Evolutionary conservation across 1,140 invertebrate genomes (phyloP), one percentile per base, ranked within the genome.

Genomic region (Hydropsyche tenuis): DNA sequence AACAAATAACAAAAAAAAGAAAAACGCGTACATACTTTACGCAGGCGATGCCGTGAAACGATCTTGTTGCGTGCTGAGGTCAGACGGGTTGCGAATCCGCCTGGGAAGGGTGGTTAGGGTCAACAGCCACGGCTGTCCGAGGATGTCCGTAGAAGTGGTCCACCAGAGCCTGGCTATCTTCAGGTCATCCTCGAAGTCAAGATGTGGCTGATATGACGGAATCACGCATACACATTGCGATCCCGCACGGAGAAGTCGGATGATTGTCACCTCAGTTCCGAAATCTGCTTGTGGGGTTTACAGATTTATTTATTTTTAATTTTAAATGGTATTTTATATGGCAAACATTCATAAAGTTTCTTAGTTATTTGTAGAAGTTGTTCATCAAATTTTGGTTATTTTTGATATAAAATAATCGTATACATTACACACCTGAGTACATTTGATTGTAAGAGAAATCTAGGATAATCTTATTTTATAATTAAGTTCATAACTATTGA

Each of bases 21-120:
- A 48, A 14, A n/a, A 14, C 16, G 45, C 45, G 45, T 48, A n/a
- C 45, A 48, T 48, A 48, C 4, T 16, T 16, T 16, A 51, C 46
- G 53, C 22, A 60, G 16, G 53, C 16, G 22, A 65, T 65, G 37
- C 37, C 27, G 63, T 65, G 63, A 65, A 65, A 65, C 30, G 63
- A 65, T 65, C 30, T 9, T 30, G 63, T 65, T 65, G 63, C 63
- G 63, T 65, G 63, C 63, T n/a, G 63, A 65, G 63, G 63, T 65
- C 63, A 65, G 27, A 23, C 11, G 63, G 63, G 27, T 60, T 23
- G 12, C 27, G 27, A 22, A 65, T 12, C 63, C 16, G 63, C 30
- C 63, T 65, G 30, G 30, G 63, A 65, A 45, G 42, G 42, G 42
- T 42, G 27, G 63, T 18, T 5, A 23, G 42, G 63, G 63, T 65